phyloP scores from a whole-genome alignment of 2,113 vertebrate species.

The Ophthalmolycus amberensis region DNA sequence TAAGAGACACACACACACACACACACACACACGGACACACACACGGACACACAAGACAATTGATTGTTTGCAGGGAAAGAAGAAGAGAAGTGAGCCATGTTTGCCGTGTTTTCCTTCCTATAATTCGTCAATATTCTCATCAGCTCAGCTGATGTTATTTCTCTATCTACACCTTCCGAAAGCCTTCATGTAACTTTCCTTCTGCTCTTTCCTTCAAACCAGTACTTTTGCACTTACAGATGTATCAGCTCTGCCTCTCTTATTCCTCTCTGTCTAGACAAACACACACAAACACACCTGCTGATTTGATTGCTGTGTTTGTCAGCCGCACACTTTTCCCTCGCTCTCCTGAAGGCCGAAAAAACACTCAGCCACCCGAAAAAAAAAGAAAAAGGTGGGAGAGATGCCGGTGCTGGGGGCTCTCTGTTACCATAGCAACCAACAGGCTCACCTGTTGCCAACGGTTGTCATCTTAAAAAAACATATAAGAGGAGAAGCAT shows the following conservation, averaged over 20 bases:
- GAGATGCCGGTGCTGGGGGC: conserved; percentile 43
- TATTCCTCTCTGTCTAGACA: conserved; percentile 4
- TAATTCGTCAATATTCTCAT: background rate
- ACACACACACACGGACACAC: background rate
- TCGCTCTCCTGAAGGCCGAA: conserved; percentile 30
- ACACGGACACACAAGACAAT: conserved; percentile 15
- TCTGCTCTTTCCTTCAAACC: background rate
- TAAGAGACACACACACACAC: conserved; percentile 48
- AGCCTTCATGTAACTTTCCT: background rate
- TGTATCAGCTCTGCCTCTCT: background rate
- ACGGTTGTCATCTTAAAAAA: conserved; percentile 21
- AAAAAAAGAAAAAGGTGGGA: background rate
- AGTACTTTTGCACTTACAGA: background rate
- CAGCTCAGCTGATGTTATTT: background rate
- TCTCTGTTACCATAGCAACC: conserved; percentile 69
- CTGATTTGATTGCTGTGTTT: conserved; percentile 53
- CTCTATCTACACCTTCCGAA: background rate
- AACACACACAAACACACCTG: conserved; percentile 19
- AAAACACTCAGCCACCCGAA: conserved; percentile 23
- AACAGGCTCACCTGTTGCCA: conserved; percentile 69
- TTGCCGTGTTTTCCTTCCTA: background rate
- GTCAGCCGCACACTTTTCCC: conserved; percentile 22
- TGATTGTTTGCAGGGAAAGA: conserved; percentile 33
- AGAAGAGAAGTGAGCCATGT: background rate
- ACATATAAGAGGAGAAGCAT: background rate